A percentile compares a stretch with the other conserved stretches of the same genome.
Conservation (phyloP, 2,113 vertebrate species). For the Catharus minimus region DNA sequence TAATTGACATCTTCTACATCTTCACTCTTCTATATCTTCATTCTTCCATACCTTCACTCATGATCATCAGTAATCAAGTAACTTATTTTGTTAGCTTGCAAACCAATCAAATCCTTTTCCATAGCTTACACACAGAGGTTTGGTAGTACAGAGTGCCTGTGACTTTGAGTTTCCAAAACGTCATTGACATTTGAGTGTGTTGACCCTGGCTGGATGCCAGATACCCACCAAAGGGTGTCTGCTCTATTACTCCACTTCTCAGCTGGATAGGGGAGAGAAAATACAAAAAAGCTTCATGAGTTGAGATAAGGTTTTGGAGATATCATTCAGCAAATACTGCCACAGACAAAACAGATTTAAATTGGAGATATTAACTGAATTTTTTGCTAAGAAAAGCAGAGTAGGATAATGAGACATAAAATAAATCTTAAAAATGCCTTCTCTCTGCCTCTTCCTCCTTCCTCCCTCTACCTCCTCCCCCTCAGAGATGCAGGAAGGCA, state of each 20-base stretch:
- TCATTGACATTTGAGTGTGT: background rate
- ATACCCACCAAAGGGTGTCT: background rate
- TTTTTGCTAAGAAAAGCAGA: background rate
- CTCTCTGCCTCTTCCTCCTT: background rate
- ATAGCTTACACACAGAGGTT: background rate
- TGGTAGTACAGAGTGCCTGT: background rate
- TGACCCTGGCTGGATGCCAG: background rate
- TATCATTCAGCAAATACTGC: background rate
- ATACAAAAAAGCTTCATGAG: background rate
- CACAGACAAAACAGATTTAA: accelerated
- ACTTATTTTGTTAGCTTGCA: background rate
- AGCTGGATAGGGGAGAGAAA: background rate
- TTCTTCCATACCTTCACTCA: background rate
- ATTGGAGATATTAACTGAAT: background rate
- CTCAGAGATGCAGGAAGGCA: background rate
- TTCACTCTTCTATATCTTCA: background rate
- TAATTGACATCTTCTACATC: background rate
- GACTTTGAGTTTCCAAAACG: background rate
- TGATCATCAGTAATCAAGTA: background rate
- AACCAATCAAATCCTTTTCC: background rate
- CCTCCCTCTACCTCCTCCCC: background rate
- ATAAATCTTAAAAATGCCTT: background rate
- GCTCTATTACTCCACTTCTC: background rate
- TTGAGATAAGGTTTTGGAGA: background rate
- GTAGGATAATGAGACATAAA: background rate